Evolutionary conservation across 2,113 vertebrate genomes (phyloP), one percentile per base, ranked within the genome.

Genomic region (Platycercus adscitus): DNA sequence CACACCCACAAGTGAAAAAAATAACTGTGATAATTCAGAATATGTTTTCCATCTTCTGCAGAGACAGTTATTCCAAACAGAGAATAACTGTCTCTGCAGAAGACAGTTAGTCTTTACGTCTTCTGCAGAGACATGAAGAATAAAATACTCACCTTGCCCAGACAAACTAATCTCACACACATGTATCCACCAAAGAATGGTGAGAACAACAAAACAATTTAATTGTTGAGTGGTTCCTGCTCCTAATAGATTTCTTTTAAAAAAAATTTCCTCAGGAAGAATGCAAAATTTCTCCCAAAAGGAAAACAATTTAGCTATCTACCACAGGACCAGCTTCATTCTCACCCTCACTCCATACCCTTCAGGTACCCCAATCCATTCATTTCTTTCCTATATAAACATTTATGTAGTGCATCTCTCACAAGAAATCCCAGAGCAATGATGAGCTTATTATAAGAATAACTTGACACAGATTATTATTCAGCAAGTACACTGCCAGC

Each of bases 381-480:
- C 7, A 56, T 77, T 83, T 53, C 35, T 58, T 50, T 46, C n/a
- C 70, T 78, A 69, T 43, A 83, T 49, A 66, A 92, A 92, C 80
- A 84, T 73, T 88, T 91, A 72, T 68, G 23, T 19, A 81, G 76
- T 26, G 19, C 58, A 28, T 52, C 1, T 58, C 53, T 76, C 91
- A 86, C 88, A 95, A 69, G 33, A 93, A 93, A 93, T 79, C 80
- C 44, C 88, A 86, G 84, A 89, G 56, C 83, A 84, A 92, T 95
- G 86, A 88, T 84, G 93, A 86, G 50, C 56, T 71, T 64, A 31
- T 92, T 86, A 55, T 7, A 88, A 84, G 26, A 88, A 63, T 41
- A 96, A 88, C 82, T 88, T 86, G 47, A 65, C 81, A 55, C 0
- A 81, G 69, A 64, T 84, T 77, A 93, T 86, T 93, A 96, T 86